Base-by-base conservation (phyloP, 2,888 invertebrate genomes). In the Minunthozetes semirufus region DNA sequence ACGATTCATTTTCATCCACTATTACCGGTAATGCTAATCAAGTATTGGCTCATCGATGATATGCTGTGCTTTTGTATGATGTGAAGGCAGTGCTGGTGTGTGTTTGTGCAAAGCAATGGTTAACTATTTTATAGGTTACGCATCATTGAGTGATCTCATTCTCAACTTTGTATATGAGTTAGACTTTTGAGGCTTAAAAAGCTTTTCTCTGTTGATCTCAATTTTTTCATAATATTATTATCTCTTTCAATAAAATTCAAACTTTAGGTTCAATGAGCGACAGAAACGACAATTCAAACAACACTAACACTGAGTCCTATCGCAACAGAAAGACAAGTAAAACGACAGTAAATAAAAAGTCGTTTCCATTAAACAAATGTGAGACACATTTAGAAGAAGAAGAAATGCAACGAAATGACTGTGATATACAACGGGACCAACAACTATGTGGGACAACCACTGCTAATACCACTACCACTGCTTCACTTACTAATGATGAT, bases 341-440 rank as follows among this genome's bases (percentile, higher is more conserved):
- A 70, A 70, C 70, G 8, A 70, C 70, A 42, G 9, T 8, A 11
- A 66, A 38, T 66, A 66, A 42, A 19, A 42, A 66, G 17, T 66
- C 66, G 66, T 42, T 19, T 66, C 19, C 66, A 29, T 66, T 33
- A 46, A 42, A 70, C 70, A 48, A 70, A 70, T 70, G 46, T 70
- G 19, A 70, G 6, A 48, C 48, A 48, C 46, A 48, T 48, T 70
- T 25, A 46, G 19, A 38, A n/a, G 22, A 61, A 27, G 22, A 68
- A 17, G 48, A 70, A 22, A 70, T 70, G 70, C 70, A 70, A 68
- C 68, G 22, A 70, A 70, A 1, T 19, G 48, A 70, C 70, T 70
- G 70, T 70, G 70, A 70, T 70, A 70, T 70, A 70, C 48, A 70
- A 70, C 46, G 70, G 70, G 70, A 70, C 70, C 70, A 70, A 68